These are phyloP conservation scores for Phrixothrix hirtus DNA, from an alignment of 2,888 invertebrate species.

Conservation along the genomic window DNA sequence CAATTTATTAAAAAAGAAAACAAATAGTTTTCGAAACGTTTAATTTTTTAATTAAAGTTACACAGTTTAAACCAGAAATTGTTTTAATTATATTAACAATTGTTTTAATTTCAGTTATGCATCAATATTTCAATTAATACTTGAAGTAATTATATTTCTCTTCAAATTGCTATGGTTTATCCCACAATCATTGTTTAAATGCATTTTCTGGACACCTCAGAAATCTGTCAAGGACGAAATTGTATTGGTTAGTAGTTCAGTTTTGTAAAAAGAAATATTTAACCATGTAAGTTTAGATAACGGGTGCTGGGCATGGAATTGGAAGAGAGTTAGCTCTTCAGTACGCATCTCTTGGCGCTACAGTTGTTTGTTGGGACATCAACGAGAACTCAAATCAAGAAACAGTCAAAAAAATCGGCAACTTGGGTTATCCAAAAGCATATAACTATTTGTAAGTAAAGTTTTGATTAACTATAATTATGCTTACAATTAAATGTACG, in stretches of 20 bases:
- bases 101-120: too few species aligned
- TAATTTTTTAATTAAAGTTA: too few species aligned
- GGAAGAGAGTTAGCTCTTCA: slow-evolving; percentile 76
- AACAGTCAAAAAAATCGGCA: slow-evolving; percentile 64
- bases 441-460: slow-evolving; percentile 45
- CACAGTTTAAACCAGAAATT: too few species aligned
- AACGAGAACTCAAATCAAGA: slow-evolving; percentile 70
- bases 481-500: too few species aligned
- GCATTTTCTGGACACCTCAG: too few species aligned
- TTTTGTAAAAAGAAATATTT: neutral
- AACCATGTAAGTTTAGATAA: slow-evolving; percentile 62
- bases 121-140: too few species aligned
- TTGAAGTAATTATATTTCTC: too few species aligned
- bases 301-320: slow-evolving; percentile 85
- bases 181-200: too few species aligned
- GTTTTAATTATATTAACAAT: too few species aligned
- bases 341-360: slow-evolving; percentile 72
- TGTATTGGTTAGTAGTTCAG: slow-evolving; percentile 66
- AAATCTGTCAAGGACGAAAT: slow-evolving; percentile 69
- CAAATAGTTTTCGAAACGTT: neutral
- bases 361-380: slow-evolving; percentile 77
- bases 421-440: slow-evolving; percentile 57
- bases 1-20: too few species aligned
- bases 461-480: too few species aligned
- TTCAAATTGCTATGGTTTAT: too few species aligned